Conservation (phyloP, 2,797 vertebrate species). For the Carcharodon carcharias region DNA sequence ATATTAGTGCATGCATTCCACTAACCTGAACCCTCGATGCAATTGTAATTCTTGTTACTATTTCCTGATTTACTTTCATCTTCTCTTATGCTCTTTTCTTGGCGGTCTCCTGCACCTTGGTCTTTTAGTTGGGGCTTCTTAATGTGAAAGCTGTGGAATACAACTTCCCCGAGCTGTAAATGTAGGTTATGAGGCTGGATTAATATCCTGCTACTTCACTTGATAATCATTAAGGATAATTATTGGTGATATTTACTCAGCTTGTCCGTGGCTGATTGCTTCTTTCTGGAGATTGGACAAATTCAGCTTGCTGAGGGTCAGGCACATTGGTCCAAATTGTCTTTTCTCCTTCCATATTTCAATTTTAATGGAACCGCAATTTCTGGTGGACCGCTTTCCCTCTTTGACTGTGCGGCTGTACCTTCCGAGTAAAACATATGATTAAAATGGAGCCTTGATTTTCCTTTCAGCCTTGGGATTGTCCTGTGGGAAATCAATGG, state of each 20-base stretch:
- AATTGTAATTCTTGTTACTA: neutral
- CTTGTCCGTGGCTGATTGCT: neutral
- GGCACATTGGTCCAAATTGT: neutral
- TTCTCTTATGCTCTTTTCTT: neutral
- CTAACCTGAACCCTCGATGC: neutral
- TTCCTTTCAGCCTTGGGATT: conserved; percentile 72
- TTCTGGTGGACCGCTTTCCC: neutral
- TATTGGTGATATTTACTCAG: neutral
- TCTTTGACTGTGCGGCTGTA: neutral
- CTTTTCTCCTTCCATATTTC: neutral
- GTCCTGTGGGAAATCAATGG: conserved; percentile 79
- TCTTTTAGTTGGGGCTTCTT: neutral
- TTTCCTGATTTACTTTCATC: neutral
- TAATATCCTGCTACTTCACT: neutral
- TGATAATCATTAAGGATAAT: neutral
- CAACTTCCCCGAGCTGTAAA: neutral
- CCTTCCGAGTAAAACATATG: neutral
- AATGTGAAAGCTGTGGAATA: neutral
- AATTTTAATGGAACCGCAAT: neutral
- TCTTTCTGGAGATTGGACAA: neutral
- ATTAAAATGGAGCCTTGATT: conserved; percentile 21
- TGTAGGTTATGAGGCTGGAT: neutral
- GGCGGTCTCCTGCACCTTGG: neutral
- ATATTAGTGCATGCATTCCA: neutral
- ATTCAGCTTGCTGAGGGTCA: neutral